A percentile compares a stretch with the other conserved stretches of the same genome.
These are phyloP conservation scores for Prenolepis imparis DNA, from an alignment of 2,888 invertebrate species.

Conservation along the genomic window DNA sequence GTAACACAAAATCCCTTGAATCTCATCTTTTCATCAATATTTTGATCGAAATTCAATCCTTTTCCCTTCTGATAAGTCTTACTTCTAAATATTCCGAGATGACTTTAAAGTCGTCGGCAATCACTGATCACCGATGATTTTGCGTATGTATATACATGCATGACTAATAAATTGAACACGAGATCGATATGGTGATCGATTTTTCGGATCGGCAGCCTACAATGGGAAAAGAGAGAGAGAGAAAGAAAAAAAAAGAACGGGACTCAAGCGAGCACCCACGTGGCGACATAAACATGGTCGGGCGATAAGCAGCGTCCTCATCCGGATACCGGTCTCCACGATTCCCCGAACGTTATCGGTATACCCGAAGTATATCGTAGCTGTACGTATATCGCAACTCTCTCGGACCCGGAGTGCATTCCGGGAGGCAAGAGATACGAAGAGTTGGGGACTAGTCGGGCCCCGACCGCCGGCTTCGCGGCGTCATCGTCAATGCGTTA, in stretches of 20 bases:
- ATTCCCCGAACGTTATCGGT: slow-evolving; percentile 68
- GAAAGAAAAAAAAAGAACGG: neutral
- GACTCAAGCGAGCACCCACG: slow-evolving; percentile 48
- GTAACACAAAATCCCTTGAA: neutral
- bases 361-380: slow-evolving; percentile 53
- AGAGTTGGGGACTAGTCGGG: slow-evolving; percentile 44
- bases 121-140: slow-evolving; percentile 7
- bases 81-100: slow-evolving; percentile 9
- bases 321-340: slow-evolving; percentile 50
- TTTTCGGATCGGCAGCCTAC: slow-evolving; percentile 47
- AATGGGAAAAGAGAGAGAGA: slow-evolving; percentile 19
- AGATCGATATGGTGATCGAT: slow-evolving; percentile 45
- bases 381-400: slow-evolving; percentile 51
- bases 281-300: slow-evolving; percentile 61
- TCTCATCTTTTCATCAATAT: neutral
- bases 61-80: neutral
- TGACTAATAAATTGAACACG: neutral
- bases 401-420: slow-evolving; percentile 48
- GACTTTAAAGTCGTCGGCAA: slow-evolving; percentile 47
- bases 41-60: slow-evolving; percentile 1
- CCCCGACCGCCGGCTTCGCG: slow-evolving; percentile 19
- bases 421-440: slow-evolving; percentile 63
- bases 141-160: neutral
- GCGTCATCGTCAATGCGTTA: slow-evolving; percentile 58
- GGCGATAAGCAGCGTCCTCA: slow-evolving; percentile 64